Evolutionary conservation across 2,113 vertebrate species (phyloP).

Genomic region (Channa maculata): DNA sequence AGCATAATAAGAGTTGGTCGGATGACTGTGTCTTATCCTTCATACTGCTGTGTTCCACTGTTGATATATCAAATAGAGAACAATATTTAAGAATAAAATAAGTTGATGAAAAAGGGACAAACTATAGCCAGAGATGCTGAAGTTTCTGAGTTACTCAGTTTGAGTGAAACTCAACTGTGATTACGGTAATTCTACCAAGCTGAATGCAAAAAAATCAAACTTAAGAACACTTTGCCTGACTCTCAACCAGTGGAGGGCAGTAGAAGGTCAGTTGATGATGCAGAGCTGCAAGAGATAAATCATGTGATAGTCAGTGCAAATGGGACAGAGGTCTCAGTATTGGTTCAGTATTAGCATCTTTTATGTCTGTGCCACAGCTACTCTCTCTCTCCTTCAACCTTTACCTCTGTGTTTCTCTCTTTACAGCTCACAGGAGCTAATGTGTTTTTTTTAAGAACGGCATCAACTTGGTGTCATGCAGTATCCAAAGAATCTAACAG

Average conservation of each 20-base stretch:
- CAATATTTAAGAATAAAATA: neutral
- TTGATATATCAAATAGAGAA: conserved; percentile 9
- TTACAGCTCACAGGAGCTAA: neutral
- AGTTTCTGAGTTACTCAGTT: too few species aligned
- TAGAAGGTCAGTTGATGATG: conserved; percentile 21
- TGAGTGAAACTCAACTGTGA: too few species aligned
- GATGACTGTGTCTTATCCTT: neutral
- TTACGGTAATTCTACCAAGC: too few species aligned
- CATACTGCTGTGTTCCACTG: neutral
- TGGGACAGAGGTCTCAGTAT: conserved; percentile 7
- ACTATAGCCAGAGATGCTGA: neutral
- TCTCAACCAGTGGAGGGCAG: conserved; percentile 67
- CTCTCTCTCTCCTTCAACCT: neutral
- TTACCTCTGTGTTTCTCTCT: neutral
- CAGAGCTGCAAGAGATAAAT: conserved; percentile 17
- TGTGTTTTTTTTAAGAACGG: neutral
- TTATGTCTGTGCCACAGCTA: neutral
- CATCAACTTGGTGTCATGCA: neutral
- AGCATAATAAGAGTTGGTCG: neutral
- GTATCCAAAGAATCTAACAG: conserved; percentile 4
- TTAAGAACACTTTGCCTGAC: neutral
- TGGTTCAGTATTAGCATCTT: neutral
- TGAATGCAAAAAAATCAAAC: too few species aligned
- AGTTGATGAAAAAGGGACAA: neutral
- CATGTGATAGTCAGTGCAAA: neutral